A percentile compares a stretch with the other conserved stretches of the same genome.
phyloP scores from a whole-genome alignment of 2,113 vertebrate genomes.

The Acanthochromis polyacanthus region DNA sequence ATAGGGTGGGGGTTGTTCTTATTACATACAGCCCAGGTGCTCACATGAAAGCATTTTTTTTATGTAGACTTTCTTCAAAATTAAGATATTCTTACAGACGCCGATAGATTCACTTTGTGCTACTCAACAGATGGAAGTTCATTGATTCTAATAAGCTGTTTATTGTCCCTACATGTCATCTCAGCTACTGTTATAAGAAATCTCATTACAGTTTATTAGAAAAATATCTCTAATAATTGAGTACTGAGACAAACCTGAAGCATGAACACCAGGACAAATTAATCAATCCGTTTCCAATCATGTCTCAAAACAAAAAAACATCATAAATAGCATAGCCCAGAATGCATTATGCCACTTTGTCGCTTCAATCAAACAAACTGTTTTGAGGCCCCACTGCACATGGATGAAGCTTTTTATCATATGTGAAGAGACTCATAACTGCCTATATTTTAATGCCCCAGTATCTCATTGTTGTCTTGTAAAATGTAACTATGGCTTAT shows the following conservation, averaged over 20 bases:
- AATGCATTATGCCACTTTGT: constrained; percentile 72
- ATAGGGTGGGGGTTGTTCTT: too few relatives aligned
- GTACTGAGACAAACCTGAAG: constrained; percentile 48
- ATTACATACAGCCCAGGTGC: too few relatives aligned
- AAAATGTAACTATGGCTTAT: constrained; percentile 76
- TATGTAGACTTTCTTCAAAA: too few relatives aligned
- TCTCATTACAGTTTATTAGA: too few relatives aligned
- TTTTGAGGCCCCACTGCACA: constrained; percentile 46
- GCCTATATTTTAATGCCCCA: constrained; percentile 70
- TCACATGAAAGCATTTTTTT: too few relatives aligned
- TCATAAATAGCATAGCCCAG: constrained; percentile 46
- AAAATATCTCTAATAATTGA: too few relatives aligned
- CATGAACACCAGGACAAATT: constrained; percentile 51
- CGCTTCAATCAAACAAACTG: constrained; percentile 59
- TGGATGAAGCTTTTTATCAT: constrained; percentile 36
- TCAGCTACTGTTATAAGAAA: too few relatives aligned
- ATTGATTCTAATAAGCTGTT: too few relatives aligned
- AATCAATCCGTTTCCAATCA: constrained; percentile 33
- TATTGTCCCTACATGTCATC: too few relatives aligned
- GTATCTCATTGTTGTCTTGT: constrained; percentile 77
- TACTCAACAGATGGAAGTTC: too few relatives aligned
- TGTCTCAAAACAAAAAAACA: constrained; percentile 41
- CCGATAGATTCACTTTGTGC: too few relatives aligned
- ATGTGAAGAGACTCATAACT: constrained; percentile 67
- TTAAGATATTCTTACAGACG: too few relatives aligned